Base-by-base conservation (phyloP, 1,140 invertebrate genomes). In the Drosophila sp. region DNA sequence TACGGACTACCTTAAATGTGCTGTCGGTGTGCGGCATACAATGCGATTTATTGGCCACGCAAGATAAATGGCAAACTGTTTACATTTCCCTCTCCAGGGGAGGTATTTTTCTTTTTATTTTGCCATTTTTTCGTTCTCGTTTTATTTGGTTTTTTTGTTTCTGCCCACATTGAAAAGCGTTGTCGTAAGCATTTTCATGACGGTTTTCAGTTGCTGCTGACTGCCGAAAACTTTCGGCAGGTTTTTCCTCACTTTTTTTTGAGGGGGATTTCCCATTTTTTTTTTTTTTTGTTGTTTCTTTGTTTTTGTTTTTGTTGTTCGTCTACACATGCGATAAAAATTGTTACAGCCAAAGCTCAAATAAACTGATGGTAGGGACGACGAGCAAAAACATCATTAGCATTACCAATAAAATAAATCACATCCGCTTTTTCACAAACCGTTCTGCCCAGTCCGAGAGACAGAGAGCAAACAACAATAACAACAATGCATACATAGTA, bases 381-480 rank as follows among this genome's bases (percentile, higher is more conserved):
- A 59, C 54, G 72, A 89, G 83, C 79, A 89, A 89, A 89, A 89
- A 89, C 83, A 89, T 89, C 83, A 89, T 89, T 89, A 89, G 83
- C 83, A 89, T 89, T 89, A 89, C 83, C 83, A 89, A n/a, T n/a
- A n/a, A n/a, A 89, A 89, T 89, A 89, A 89, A 89, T 89, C 83
- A 89, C 83, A 89, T 89, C 83, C 83, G 83, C 70, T 89, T 89
- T 89, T 89, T 89, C 83, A 89, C 80, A 73, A 73, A 72, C 54
- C 61, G 48, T 64, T 70, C 11, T 70, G 70, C 66, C 73, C 78
- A 81, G 82, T 86, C 80, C 79, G 73, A 80, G 43, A 63, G 51
- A 63, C 43, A 70, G 21, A 54, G 54, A 45, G 40, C 36, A 27
- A 25, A 57, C 40, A 63, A 36, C 40, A 7, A 51, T 18, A 14